Evolutionary conservation across 2,113 vertebrate genomes (phyloP).

Genomic region (Enhydra lutris): DNA sequence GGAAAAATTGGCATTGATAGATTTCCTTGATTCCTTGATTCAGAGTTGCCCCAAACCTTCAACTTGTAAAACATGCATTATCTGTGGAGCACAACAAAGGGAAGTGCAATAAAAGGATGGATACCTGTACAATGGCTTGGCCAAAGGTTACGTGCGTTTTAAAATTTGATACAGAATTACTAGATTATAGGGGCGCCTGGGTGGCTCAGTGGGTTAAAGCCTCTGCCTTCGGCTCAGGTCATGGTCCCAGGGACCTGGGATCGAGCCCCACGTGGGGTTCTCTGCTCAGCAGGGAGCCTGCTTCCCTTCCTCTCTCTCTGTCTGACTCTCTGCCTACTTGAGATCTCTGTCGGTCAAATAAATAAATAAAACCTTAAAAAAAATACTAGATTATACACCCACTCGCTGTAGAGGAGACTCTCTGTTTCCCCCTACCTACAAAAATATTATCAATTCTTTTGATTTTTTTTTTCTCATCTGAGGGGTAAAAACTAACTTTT

Average conservation of each 20-base stretch:
- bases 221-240: no score
- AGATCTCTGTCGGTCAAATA: no score
- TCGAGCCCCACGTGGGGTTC: accelerated
- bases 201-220: no score
- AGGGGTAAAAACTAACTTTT: neutral
- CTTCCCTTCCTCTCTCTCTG: no score
- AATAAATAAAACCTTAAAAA: no score
- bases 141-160: neutral
- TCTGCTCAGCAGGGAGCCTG: no score
- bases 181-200: neutral
- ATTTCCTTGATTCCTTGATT: neutral
- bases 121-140: neutral
- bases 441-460: neutral
- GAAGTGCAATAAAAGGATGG: no score
- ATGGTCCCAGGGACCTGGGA: no score
- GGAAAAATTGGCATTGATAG: neutral
- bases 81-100: neutral
- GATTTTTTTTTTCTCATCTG: neutral
- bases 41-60: neutral
- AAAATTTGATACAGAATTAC: neutral
- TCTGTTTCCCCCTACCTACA: neutral
- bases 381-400: neutral
- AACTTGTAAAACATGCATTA: neutral
- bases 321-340: no score
- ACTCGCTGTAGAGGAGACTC: neutral